Evolutionary conservation across 2,797 vertebrate genomes (phyloP).

Genomic region (Hybognathus amarus): DNA sequence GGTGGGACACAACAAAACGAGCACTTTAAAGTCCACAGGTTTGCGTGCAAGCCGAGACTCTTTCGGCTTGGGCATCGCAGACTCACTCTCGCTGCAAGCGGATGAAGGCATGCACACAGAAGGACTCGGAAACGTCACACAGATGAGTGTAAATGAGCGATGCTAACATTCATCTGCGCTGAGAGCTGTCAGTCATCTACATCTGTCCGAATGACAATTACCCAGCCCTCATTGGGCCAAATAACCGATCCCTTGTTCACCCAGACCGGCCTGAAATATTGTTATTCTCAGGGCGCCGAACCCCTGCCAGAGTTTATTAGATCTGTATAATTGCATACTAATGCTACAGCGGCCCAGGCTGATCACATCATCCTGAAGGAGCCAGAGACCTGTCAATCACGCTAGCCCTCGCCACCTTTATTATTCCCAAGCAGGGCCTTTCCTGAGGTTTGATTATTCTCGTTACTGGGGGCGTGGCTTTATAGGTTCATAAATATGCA

Average conservation of each 20-base stretch:
- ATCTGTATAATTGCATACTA: not conserved
- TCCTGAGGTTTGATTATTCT: not conserved
- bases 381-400: constrained; percentile 33
- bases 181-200: not conserved
- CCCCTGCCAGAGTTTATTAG: constrained; percentile 25
- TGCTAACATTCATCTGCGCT: not conserved
- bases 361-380: not conserved
- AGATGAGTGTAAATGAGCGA: not conserved
- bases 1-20: constrained; percentile 36
- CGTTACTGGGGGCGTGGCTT: constrained; percentile 64
- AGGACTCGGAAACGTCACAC: not conserved
- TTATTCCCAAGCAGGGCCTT: not conserved
- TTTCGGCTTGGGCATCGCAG: constrained; percentile 66
- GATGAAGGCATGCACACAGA: constrained; percentile 68
- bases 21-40: constrained; percentile 48
- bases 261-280: not conserved
- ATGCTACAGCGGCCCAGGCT: not conserved
- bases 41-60: constrained; percentile 67
- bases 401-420: constrained; percentile 9
- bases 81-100: constrained; percentile 58
- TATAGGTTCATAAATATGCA: constrained; percentile 63
- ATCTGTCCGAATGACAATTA: not conserved
- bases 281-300: not conserved
- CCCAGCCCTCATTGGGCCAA: not conserved
- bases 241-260: not conserved